Evolutionary conservation across 2,113 vertebrate species (phyloP).

Genomic region (Felis chaus): DNA sequence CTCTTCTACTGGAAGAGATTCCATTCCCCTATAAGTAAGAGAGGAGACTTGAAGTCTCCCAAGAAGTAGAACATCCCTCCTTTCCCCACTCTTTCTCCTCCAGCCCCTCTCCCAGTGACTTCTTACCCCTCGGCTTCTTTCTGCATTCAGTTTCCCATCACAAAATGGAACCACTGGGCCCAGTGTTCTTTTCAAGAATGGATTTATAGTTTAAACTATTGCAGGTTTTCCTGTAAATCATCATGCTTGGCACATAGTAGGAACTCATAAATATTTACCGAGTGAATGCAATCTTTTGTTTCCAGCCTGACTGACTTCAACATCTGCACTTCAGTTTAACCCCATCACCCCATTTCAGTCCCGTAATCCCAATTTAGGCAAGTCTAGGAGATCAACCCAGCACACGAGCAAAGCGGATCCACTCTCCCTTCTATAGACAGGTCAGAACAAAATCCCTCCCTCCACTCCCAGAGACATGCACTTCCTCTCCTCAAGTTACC

Average conservation of each 20-base stretch:
- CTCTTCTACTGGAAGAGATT: background rate
- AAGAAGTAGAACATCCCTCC: background rate
- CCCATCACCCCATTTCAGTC: conserved; percentile 25
- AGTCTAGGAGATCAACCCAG: conserved; percentile 29
- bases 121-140: background rate
- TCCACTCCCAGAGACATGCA: conserved; percentile 20
- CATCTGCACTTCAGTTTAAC: conserved; percentile 65
- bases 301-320: background rate
- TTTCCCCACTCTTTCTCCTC: background rate
- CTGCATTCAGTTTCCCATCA: conserved; percentile 43
- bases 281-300: conserved; percentile 54
- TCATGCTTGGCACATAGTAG: conserved; percentile 56
- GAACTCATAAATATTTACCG: conserved; percentile 58
- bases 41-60: background rate
- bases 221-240: conserved; percentile 46
- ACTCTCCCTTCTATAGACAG: conserved; percentile 38
- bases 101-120: background rate
- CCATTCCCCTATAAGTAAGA: background rate
- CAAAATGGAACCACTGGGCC: conserved; percentile 10
- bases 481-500: conserved; percentile 64
- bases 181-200: conserved; percentile 6
- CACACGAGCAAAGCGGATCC: conserved; percentile 40
- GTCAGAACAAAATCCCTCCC: conserved; percentile 34
- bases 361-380: background rate
- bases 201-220: conserved; percentile 57